A percentile compares a stretch with the other conserved stretches of the same genome.
phyloP scores from a whole-genome alignment of 2,888 invertebrate species.

The Ryuthela nishihirai region DNA sequence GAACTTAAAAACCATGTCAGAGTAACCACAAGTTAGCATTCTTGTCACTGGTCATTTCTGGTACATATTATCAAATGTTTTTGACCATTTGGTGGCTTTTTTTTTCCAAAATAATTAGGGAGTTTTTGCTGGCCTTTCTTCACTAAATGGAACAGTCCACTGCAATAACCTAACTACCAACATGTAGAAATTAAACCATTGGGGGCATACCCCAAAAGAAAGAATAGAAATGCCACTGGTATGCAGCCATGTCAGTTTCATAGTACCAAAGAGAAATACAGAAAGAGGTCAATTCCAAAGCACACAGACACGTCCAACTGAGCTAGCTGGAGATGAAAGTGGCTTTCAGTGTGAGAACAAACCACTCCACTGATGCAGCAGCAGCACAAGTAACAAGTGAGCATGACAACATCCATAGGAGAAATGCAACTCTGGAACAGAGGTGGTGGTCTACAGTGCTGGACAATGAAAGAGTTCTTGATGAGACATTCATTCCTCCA shows the following conservation, averaged over 20 bases:
- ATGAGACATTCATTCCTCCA: constrained; percentile 34
- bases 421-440: no score
- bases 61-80: no score
- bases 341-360: constrained; percentile 16
- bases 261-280: constrained; percentile 23
- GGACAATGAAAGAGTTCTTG: no score
- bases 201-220: no score
- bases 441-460: no score
- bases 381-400: constrained; percentile 15
- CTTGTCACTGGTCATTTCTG: no score
- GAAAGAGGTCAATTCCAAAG: constrained; percentile 16
- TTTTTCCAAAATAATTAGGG: no score
- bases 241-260: constrained; percentile 24
- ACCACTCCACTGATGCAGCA: constrained; percentile 15
- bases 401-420: constrained; percentile 20
- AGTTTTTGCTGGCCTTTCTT: no score
- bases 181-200: constrained; percentile 24
- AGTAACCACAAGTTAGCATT: no score
- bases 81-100: no score
- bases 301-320: constrained; percentile 24
- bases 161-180: constrained; percentile 34
- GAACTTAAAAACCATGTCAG: no score
- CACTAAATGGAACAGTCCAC: constrained; percentile 31
- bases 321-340: constrained; percentile 15
- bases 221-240: constrained; percentile 34